phyloP scores from a whole-genome alignment of 2,113 vertebrate species.

The Lipophrys pholis region DNA sequence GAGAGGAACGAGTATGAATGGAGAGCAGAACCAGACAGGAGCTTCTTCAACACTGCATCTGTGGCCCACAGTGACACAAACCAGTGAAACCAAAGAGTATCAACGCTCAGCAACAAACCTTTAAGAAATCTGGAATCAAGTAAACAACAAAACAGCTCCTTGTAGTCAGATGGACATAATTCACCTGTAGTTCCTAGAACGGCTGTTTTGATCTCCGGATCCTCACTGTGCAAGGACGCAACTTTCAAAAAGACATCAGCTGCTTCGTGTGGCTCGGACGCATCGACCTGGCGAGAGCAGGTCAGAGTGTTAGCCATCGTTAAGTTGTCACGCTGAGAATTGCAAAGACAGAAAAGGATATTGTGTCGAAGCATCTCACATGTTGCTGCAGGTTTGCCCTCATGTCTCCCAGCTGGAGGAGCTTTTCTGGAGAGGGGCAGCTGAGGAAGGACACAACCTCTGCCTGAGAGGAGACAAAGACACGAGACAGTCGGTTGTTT shows the following conservation, averaged over 20 bases:
- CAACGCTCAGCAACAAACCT: neutral
- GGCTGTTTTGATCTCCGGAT: conserved; percentile 82
- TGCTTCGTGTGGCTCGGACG: conserved; percentile 85
- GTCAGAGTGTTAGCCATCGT: neutral
- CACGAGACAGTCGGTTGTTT: neutral
- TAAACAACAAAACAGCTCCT: neutral
- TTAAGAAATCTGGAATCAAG: neutral
- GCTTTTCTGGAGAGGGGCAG: conserved; percentile 90
- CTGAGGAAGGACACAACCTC: conserved; percentile 88
- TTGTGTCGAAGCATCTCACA: conserved; percentile 55
- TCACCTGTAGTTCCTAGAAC: conserved; percentile 80
- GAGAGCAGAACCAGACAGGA: conserved; percentile 85
- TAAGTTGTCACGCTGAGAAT: too few relatives aligned
- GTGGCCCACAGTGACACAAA: conserved; percentile 20
- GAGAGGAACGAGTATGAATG: conserved; percentile 89
- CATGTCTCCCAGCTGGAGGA: conserved; percentile 90
- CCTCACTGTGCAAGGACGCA: conserved; percentile 88
- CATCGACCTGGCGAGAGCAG: conserved; percentile 84
- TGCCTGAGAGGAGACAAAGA: conserved; percentile 38
- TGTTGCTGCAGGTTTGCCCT: conserved; percentile 86
- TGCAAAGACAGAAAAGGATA: too few relatives aligned
- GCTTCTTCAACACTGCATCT: conserved; percentile 91
- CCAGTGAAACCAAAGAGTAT: neutral
- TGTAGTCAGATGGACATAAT: neutral
- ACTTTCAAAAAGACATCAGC: conserved; percentile 89